Evolutionary conservation across 1,140 invertebrate genomes (phyloP).

Genomic region (Heliothis virescens): DNA sequence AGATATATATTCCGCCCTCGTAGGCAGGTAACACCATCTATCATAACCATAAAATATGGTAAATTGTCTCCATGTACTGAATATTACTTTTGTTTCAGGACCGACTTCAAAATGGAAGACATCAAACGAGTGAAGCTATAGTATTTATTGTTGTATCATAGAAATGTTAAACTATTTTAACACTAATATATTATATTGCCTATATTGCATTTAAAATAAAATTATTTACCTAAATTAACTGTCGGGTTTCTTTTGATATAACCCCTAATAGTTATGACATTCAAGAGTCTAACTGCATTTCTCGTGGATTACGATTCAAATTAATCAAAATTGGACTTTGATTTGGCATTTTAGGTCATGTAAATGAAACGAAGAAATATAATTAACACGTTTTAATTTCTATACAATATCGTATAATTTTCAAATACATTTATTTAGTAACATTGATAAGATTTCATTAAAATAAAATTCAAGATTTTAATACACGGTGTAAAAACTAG

Average conservation of each 20-base stretch:
- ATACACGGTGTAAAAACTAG: background rate
- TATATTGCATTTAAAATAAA: slow-evolving; percentile 35
- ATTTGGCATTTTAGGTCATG: too few relatives aligned
- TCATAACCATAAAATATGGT: background rate
- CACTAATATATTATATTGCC: slow-evolving; percentile 11
- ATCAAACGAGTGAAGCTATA: slow-evolving; percentile 74
- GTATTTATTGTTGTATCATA: background rate
- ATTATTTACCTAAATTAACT: slow-evolving; percentile 10
- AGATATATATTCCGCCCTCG: too few relatives aligned
- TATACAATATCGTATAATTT: slow-evolving; percentile 13
- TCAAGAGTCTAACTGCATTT: too few relatives aligned
- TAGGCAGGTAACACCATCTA: too few relatives aligned
- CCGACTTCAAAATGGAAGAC: slow-evolving; percentile 78
- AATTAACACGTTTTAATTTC: slow-evolving; percentile 30
- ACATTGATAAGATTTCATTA: slow-evolving; percentile 10
- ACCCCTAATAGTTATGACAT: too few relatives aligned
- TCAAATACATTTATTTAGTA: slow-evolving; percentile 21
- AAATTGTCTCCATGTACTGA: background rate
- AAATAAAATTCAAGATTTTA: background rate
- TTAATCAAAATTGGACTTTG: too few relatives aligned
- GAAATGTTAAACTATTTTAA: slow-evolving; percentile 14
- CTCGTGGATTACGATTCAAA: too few relatives aligned
- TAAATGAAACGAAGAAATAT: slow-evolving; percentile 10
- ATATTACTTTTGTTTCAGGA: slow-evolving; percentile 62
- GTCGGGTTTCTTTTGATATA: background rate